Conservation (phyloP, 1,140 invertebrate genomes). For the Ganaspis sp. region DNA sequence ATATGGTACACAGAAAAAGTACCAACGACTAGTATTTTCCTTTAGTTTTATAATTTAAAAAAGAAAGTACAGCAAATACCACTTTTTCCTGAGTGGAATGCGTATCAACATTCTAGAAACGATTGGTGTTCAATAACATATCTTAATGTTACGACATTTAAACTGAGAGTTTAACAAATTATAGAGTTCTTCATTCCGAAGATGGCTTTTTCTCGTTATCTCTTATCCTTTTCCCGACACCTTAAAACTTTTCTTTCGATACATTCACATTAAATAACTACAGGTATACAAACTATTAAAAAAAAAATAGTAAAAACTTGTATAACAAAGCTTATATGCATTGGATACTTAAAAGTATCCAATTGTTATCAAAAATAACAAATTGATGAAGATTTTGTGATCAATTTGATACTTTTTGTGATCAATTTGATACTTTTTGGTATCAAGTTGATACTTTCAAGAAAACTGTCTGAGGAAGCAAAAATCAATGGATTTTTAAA, state of each 20-base stretch:
- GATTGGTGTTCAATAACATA: constrained; percentile 19
- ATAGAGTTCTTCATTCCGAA: not conserved
- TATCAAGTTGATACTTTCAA: no score
- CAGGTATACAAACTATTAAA: not conserved
- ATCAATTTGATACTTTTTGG: no score
- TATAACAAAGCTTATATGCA: no score
- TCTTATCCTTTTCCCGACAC: not conserved
- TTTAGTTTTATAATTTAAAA: constrained; percentile 14
- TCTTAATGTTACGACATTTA: constrained; percentile 22
- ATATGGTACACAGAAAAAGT: not conserved
- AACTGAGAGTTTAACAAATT: not conserved
- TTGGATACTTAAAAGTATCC: no score
- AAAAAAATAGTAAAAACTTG: no score
- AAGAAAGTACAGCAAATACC: constrained; percentile 16
- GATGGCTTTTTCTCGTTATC: not conserved
- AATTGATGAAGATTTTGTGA: no score
- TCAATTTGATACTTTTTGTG: no score
- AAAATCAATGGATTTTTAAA: no score
- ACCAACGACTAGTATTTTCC: not conserved
- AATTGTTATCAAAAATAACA: no score
- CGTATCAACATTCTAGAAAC: constrained; percentile 17
- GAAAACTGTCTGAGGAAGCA: no score
- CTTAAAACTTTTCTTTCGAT: not conserved
- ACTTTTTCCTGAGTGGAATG: not conserved
- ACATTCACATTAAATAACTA: not conserved